Evolutionary conservation across 2,113 vertebrate species (phyloP).

Genomic region (Malurus alboscapulatus): DNA sequence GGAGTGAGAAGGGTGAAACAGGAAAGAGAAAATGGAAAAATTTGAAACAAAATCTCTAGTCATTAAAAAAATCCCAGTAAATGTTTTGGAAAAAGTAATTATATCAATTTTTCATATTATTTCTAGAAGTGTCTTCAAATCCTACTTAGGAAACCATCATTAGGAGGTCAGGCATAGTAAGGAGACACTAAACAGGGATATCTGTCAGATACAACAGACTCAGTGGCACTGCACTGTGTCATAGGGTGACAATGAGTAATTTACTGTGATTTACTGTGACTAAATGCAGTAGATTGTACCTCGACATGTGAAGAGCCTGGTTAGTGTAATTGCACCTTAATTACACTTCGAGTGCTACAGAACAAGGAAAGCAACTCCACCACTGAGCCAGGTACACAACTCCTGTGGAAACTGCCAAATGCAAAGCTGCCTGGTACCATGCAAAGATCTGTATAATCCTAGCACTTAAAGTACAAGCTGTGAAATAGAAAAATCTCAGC

Average conservation of each 20-base stretch:
- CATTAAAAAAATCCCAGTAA: not conserved
- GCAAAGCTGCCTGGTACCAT: not conserved
- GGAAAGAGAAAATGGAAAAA: not conserved
- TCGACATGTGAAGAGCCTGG: not conserved
- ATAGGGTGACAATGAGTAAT: not conserved
- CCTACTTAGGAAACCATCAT: not conserved
- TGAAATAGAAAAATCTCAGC: not conserved
- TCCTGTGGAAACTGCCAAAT: not conserved
- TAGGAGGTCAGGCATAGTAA: not conserved
- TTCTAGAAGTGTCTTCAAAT: not conserved
- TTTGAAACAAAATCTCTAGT: fast-evolving
- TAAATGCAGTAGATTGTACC: not conserved
- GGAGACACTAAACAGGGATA: not conserved
- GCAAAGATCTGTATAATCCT: not conserved
- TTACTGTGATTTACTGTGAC: not conserved
- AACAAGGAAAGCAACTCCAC: not conserved
- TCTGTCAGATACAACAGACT: not conserved
- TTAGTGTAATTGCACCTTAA: not conserved
- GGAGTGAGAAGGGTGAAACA: not conserved
- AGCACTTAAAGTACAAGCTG: not conserved
- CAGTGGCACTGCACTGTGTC: not conserved
- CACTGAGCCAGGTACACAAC: not conserved
- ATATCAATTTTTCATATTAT: not conserved
- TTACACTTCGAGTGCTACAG: not conserved
- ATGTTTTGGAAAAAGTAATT: not conserved